These are phyloP conservation scores for Antedon mediterranea DNA, from an alignment of 53 echinoderm and acorn worm species.

Conservation along the genomic window DNA sequence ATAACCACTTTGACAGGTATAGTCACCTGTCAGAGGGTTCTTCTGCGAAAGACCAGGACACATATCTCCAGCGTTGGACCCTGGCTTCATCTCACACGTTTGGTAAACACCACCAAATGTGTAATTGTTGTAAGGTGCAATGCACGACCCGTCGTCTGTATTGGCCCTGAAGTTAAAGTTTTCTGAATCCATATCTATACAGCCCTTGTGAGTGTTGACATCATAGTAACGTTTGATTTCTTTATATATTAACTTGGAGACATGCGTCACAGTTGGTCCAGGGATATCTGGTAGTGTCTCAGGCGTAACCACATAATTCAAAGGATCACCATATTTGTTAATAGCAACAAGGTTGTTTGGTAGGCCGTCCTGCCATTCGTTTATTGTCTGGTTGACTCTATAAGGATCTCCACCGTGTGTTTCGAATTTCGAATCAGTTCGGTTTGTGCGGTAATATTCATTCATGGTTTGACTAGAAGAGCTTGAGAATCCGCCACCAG, in stretches of 20 bases:
- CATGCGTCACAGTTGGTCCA: constrained; percentile 8
- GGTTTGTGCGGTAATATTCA: constrained; percentile 14
- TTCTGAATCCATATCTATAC: constrained; percentile 16
- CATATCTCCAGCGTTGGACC: constrained; percentile 5
- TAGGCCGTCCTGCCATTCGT: constrained; percentile 16
- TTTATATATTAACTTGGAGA: constrained; percentile 12
- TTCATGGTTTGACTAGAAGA: constrained; percentile 7
- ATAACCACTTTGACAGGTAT: constrained; percentile 19
- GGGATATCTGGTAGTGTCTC: constrained; percentile 15
- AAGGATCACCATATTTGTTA: constrained; percentile 20
- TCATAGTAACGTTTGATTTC: constrained; percentile 26
- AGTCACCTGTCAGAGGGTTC: constrained; percentile 15
- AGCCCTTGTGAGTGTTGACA: constrained; percentile 23
- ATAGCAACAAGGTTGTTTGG: constrained; percentile 21
- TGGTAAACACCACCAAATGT: constrained; percentile 31
- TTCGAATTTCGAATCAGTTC: constrained; percentile 7
- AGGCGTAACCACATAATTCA: constrained; percentile 31
- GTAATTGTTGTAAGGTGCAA: constrained; percentile 13
- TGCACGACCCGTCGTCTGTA: constrained; percentile 18
- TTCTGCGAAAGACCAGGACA: constrained; percentile 12
- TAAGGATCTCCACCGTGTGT: background rate
- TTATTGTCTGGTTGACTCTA: background rate
- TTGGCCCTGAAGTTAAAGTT: constrained; percentile 30
- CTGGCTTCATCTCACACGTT: constrained; percentile 5
- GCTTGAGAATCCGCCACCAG: background rate